Conservation (phyloP, 2,113 vertebrate species). For the Tiliqua scincoides region DNA sequence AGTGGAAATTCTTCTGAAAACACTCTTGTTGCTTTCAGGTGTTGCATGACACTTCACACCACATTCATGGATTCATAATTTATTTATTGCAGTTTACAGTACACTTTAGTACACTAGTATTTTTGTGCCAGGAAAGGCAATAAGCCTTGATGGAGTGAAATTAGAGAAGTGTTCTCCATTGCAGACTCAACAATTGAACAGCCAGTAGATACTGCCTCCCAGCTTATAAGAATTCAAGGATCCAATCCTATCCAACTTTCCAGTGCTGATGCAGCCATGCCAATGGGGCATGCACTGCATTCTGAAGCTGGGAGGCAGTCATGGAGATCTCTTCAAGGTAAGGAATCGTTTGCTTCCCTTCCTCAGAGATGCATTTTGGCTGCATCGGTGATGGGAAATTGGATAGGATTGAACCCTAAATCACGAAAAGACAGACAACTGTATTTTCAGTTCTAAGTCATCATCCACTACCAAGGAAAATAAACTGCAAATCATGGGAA, state of each 20-base stretch:
- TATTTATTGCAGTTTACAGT: slow-evolving; percentile 35
- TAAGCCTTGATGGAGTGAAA: not conserved
- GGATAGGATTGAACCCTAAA: too few relatives aligned
- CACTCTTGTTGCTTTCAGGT: rapidly evolving
- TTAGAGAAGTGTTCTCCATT: too few relatives aligned
- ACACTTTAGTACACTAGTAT: not conserved
- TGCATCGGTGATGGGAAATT: too few relatives aligned
- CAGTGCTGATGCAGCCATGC: too few relatives aligned
- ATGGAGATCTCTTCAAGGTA: too few relatives aligned
- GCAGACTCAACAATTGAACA: not conserved
- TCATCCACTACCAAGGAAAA: not conserved
- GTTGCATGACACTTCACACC: not conserved
- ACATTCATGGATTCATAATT: not conserved
- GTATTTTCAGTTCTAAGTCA: not conserved
- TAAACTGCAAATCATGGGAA: too few relatives aligned
- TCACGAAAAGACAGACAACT: not conserved
- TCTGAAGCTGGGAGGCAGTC: too few relatives aligned
- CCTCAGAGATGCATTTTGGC: too few relatives aligned
- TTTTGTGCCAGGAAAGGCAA: not conserved
- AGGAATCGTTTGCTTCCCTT: too few relatives aligned
- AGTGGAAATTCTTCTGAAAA: not conserved
- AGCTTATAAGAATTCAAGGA: not conserved
- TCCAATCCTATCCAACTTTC: too few relatives aligned
- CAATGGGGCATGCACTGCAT: too few relatives aligned
- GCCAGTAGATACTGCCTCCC: not conserved